Evolutionary conservation across 2,888 invertebrate genomes (phyloP), one percentile per base, ranked within the genome.

Genomic region (Leptura quadrifasciata): DNA sequence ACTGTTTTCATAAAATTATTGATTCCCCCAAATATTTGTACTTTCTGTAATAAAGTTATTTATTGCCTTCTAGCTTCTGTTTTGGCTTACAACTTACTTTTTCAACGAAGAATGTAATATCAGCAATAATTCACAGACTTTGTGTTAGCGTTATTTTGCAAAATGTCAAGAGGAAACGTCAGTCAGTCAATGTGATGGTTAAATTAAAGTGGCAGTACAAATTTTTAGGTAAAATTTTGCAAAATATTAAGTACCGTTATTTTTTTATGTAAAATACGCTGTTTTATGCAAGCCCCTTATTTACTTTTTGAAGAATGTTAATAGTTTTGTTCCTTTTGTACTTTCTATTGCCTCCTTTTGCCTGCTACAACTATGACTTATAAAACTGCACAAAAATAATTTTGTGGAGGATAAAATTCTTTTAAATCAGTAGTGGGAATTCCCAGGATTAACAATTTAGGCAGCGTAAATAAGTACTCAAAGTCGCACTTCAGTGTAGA

Each of bases 181-280:
- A 35, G 2, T 31, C 35, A 39, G 58, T 69, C 69, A 69, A 17
- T 39, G n/a, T 31, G 52, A 47, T 57, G 61, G 52, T 61, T 27
- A 71, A 71, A 71, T 71, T 71, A 71, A 71, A 71, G 71, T 71
- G 71, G 57, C 60, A 52, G 31, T 24, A 70, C 20, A 72, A 47
- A 35, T 47, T 12, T 64, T 57, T 57, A 18, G 57, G 57, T 57
- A 57, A 57, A 57, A 57, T 18, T 20, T 20, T 47, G 2, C 47
- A 47, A n/a, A 12, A 15, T n/a, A n/a, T n/a, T 31, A 31, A 31
- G 5, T 31, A 31, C 27, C 27, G 27, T 31, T 31, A 31, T 8
- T 31, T 31, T 31, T 31, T 31, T 31, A 2, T 5, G 27, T 31
- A 31, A 31, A 31, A 4, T 31, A 31, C 5, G 27, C 6, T 31